Conservation (phyloP, 35 echinoderm and acorn worm genomes). For the Apostichopus japonicus region DNA sequence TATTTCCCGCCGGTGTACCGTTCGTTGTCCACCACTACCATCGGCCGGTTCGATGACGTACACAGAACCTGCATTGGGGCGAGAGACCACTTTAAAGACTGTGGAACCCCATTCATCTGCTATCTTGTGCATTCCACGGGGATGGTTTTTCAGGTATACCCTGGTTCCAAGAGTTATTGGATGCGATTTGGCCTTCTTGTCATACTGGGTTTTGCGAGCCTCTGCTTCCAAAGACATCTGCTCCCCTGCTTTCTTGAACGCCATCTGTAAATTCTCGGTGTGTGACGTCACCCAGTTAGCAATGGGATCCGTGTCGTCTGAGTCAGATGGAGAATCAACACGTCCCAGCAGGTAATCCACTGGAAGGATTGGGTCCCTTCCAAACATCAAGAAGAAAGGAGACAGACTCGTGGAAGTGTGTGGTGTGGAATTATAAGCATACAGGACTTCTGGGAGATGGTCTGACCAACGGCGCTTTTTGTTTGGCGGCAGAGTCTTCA, state of each 20-base stretch:
- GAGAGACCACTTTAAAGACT: too few species aligned
- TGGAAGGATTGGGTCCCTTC: conserved; percentile 1
- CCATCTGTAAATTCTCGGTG: too few species aligned
- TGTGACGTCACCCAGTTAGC: too few species aligned
- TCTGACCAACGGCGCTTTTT: neutral
- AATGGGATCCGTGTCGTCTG: too few species aligned
- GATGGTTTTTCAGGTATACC: too few species aligned
- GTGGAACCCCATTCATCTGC: neutral
- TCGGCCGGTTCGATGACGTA: neutral
- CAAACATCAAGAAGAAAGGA: conserved; percentile 27
- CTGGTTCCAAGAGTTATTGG: neutral
- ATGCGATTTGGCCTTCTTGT: neutral
- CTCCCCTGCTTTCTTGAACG: neutral
- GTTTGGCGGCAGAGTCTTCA: neutral
- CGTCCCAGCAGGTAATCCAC: conserved; percentile 18
- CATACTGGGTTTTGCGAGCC: neutral
- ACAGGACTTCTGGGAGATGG: conserved; percentile 39
- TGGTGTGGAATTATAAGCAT: conserved; percentile 52
- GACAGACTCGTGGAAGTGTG: conserved; percentile 49
- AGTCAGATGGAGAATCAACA: too few species aligned
- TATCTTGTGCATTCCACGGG: neutral
- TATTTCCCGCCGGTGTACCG: neutral
- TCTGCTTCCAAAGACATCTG: neutral
- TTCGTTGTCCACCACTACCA: neutral
- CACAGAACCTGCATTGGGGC: neutral